These are phyloP conservation scores for Ceriagrion tenellum DNA, from an alignment of 2,888 invertebrate genomes.

Conservation along the genomic window DNA sequence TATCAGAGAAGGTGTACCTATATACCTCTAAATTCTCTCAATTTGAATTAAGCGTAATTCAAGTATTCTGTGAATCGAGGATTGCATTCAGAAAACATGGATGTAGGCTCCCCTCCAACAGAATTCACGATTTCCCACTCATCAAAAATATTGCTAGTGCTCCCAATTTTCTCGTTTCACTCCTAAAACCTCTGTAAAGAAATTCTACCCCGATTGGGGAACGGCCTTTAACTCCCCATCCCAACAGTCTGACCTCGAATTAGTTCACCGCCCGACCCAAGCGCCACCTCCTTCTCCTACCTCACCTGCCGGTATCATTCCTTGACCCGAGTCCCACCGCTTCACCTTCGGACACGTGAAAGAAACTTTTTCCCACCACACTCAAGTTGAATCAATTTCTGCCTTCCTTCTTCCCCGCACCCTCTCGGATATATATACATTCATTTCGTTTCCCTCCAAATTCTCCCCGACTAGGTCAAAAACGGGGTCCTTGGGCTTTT, in stretches of 20 bases:
- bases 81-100: no score
- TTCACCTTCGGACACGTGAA: not conserved
- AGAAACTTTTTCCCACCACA: conserved; percentile 14
- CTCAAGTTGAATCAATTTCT: conserved; percentile 43
- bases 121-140: not conserved
- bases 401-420: not conserved
- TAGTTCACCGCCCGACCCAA: not conserved
- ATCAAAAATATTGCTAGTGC: not conserved
- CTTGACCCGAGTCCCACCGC: not conserved
- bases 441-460: conserved; percentile 6
- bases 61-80: no score
- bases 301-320: not conserved
- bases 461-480: not conserved
- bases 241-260: not conserved
- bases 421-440: not conserved
- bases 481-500: not conserved
- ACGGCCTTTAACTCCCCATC: not conserved
- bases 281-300: not conserved
- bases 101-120: not conserved
- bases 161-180: not conserved
- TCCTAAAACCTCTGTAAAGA: not conserved
- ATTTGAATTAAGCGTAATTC: no score
- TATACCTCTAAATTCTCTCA: no score
- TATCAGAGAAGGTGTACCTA: no score
- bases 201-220: not conserved